phyloP scores from a whole-genome alignment of 2,888 invertebrate genomes.

The Chloroclysta siterata region DNA sequence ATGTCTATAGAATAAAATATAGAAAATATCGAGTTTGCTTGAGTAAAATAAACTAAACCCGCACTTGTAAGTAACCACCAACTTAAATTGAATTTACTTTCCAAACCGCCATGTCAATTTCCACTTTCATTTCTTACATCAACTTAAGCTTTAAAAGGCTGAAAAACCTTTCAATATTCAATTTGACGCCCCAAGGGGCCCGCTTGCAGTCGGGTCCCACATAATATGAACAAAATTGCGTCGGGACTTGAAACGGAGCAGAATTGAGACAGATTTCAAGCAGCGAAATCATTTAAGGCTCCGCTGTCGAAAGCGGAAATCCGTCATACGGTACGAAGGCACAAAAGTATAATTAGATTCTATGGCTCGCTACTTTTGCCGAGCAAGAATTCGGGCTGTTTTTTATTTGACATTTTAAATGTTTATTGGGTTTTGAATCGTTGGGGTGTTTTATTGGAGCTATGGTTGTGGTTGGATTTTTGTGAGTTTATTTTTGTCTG shows the following conservation, averaged over 20 bases:
- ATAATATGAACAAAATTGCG: slow-evolving; percentile 68
- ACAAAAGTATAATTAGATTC: slow-evolving; percentile 59
- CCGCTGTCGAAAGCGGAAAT: slow-evolving; percentile 56
- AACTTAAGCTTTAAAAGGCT: slow-evolving; percentile 11
- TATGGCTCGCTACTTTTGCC: slow-evolving; percentile 46
- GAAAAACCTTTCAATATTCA: slow-evolving; percentile 37
- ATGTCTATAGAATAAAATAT: no score
- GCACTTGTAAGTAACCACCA: not conserved
- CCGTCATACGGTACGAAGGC: slow-evolving; percentile 57
- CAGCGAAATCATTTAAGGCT: slow-evolving; percentile 65
- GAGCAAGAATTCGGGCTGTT: slow-evolving; percentile 37
- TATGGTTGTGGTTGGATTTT: slow-evolving; percentile 16
- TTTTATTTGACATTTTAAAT: slow-evolving; percentile 40
- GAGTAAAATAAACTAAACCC: not conserved
- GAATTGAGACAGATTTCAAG: slow-evolving; percentile 71
- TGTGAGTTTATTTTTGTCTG: slow-evolving; percentile 21
- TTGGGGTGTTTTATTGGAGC: slow-evolving; percentile 32
- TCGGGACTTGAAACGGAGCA: slow-evolving; percentile 53
- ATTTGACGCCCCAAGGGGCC: slow-evolving; percentile 25
- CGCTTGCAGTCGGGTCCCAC: slow-evolving; percentile 30
- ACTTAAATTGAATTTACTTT: not conserved
- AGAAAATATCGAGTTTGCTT: no score
- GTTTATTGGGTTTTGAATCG: slow-evolving; percentile 37
- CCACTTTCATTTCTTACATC: slow-evolving; percentile 4
- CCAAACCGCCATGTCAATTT: slow-evolving; percentile 2